A percentile compares a stretch with the other conserved stretches of the same genome.
Conservation (phyloP, 2,888 invertebrate species). For the Xestia xanthographa region DNA sequence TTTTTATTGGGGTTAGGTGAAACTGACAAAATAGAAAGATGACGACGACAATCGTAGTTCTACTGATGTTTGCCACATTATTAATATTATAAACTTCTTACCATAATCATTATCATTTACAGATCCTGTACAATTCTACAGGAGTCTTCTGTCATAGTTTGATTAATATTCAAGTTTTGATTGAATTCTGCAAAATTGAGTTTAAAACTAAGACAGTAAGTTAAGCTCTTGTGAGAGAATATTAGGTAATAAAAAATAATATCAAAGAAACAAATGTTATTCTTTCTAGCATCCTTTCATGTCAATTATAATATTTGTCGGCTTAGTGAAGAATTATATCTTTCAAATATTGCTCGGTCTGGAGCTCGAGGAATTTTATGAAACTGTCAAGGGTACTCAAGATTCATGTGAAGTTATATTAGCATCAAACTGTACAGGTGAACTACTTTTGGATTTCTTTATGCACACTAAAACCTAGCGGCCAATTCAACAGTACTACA, state of each 20-base stretch:
- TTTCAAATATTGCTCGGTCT: constrained; percentile 1
- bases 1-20: background rate
- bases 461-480: too few relatives aligned
- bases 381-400: background rate
- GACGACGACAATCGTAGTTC: background rate
- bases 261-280: background rate
- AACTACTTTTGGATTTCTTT: background rate
- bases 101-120: background rate
- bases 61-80: background rate
- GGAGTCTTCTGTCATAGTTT: background rate
- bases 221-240: background rate
- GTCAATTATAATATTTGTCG: background rate
- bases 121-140: background rate
- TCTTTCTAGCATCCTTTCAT: background rate
- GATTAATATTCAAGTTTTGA: constrained; percentile 8
- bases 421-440: constrained; percentile 5
- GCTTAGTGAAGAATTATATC: background rate
- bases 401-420: constrained; percentile 4
- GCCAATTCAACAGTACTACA: background rate
- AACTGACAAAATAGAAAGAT: background rate
- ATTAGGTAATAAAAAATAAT: too few relatives aligned
- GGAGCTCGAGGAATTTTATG: constrained; percentile 5
- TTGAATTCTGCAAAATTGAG: constrained; percentile 11
- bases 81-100: background rate
- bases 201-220: background rate